phyloP scores from a whole-genome alignment of 2,888 invertebrate species.

The Cephus pygmeus region DNA sequence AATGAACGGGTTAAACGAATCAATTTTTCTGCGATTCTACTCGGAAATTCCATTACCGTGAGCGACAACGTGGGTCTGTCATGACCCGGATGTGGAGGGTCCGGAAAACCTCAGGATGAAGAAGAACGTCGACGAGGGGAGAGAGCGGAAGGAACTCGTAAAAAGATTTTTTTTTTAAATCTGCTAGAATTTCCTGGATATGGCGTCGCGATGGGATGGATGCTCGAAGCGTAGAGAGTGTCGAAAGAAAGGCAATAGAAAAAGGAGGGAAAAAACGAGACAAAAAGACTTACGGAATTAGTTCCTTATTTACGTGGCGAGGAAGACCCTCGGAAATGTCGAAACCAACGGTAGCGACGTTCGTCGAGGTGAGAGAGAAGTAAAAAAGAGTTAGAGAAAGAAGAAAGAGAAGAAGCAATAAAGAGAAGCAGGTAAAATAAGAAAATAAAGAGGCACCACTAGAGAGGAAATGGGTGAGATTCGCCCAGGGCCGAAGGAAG shows the following conservation, averaged over 20 bases:
- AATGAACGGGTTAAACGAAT: conserved; percentile 61
- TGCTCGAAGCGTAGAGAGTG: too few species aligned
- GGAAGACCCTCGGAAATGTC: conserved; percentile 22
- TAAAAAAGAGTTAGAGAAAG: neutral
- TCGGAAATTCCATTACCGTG: conserved; percentile 54
- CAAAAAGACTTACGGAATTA: conserved; percentile 21
- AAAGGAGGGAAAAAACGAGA: neutral
- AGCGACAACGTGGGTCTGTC: conserved; percentile 30
- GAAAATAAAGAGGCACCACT: neutral
- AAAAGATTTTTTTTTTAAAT: too few species aligned
- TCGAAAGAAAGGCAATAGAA: too few species aligned
- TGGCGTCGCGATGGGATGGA: too few species aligned
- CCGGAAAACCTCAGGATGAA: too few species aligned
- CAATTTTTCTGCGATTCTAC: conserved; percentile 57
- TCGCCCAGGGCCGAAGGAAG: conserved; percentile 33
- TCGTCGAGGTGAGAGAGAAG: too few species aligned
- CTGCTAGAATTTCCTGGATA: too few species aligned
- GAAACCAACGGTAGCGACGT: neutral
- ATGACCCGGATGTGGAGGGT: too few species aligned
- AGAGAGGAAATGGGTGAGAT: neutral
- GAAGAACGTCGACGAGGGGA: conserved; percentile 19
- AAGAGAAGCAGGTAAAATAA: too few species aligned
- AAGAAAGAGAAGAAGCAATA: too few species aligned
- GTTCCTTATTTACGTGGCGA: conserved; percentile 27
- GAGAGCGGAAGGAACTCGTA: too few species aligned